phyloP scores from a whole-genome alignment of 1,140 invertebrate species.

The Lordiphosa collinella region DNA sequence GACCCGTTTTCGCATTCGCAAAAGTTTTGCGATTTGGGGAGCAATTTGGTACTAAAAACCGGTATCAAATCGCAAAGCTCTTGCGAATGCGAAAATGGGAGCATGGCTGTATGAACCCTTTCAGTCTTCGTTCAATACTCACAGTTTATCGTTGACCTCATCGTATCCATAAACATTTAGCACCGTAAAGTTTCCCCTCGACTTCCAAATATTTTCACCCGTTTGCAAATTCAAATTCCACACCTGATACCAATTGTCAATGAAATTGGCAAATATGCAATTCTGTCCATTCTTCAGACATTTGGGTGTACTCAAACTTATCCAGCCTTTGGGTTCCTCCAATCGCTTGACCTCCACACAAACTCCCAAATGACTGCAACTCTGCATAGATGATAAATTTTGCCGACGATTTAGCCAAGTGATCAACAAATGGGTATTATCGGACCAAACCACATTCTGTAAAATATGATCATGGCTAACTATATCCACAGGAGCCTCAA shows the following conservation, averaged over 20 bases:
- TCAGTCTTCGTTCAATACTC: conserved; percentile 28
- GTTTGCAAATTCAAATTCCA: conserved; percentile 67
- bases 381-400: conserved; percentile 82
- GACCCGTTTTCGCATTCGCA: too few relatives aligned
- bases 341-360: conserved; percentile 59
- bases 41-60: too few relatives aligned
- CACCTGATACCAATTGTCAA: conserved; percentile 71
- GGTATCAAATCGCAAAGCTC: too few relatives aligned
- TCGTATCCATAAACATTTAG: conserved; percentile 62
- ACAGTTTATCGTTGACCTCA: conserved; percentile 64
- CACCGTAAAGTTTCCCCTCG: conserved; percentile 60
- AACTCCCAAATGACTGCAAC: conserved; percentile 39
- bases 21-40: too few relatives aligned
- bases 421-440: conserved; percentile 85
- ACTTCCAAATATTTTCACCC: conserved; percentile 54
- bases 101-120: too few relatives aligned
- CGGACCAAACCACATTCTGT: conserved; percentile 88
- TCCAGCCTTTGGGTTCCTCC: conserved; percentile 68
- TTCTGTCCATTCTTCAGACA: conserved; percentile 44
- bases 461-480: conserved; percentile 81
- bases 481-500: conserved; percentile 80
- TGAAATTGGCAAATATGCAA: conserved; percentile 66
- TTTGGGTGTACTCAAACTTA: conserved; percentile 49
- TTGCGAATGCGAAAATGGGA: too few relatives aligned
- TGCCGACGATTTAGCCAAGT: conserved; percentile 94